These are phyloP conservation scores for Enteromius thamalakanensis DNA, from an alignment of 2,797 vertebrate genomes.

Conservation along the genomic window DNA sequence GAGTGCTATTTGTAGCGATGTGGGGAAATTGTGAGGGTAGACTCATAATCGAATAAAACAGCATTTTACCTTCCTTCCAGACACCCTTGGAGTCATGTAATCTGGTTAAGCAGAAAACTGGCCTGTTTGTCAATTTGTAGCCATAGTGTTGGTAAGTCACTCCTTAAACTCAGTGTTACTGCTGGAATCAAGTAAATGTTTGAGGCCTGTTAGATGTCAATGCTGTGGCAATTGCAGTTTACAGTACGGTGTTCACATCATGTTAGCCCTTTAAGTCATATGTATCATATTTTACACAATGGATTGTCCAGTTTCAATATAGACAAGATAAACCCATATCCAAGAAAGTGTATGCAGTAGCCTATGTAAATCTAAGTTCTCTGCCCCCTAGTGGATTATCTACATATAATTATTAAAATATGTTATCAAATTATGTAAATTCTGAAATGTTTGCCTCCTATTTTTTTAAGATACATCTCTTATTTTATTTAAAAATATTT, in stretches of 20 bases:
- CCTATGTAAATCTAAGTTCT: neutral
- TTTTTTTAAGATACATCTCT: neutral
- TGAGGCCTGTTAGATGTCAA: neutral
- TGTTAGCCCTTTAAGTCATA: neutral
- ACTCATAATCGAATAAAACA: slow-evolving; percentile 23
- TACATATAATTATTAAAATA: neutral
- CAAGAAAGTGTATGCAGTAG: neutral
- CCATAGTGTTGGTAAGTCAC: neutral
- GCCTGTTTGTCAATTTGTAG: slow-evolving; percentile 12
- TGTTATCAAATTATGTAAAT: neutral
- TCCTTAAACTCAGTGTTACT: neutral
- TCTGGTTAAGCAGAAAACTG: slow-evolving; percentile 3
- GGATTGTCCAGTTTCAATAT: neutral
- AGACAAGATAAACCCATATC: neutral
- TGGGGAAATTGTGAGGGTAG: slow-evolving; percentile 8
- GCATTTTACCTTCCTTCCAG: slow-evolving; percentile 17
- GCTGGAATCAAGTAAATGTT: neutral
- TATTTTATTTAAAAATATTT: no score
- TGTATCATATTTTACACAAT: neutral
- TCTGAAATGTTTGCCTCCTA: neutral
- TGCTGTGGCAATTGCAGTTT: neutral
- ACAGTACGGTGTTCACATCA: neutral
- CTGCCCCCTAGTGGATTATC: neutral
- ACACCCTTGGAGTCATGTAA: slow-evolving; percentile 11
- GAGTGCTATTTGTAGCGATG: slow-evolving; percentile 3